Base-by-base conservation (phyloP, 64 coral and sea anemone genomes). In the Actinia tenebrosa region DNA sequence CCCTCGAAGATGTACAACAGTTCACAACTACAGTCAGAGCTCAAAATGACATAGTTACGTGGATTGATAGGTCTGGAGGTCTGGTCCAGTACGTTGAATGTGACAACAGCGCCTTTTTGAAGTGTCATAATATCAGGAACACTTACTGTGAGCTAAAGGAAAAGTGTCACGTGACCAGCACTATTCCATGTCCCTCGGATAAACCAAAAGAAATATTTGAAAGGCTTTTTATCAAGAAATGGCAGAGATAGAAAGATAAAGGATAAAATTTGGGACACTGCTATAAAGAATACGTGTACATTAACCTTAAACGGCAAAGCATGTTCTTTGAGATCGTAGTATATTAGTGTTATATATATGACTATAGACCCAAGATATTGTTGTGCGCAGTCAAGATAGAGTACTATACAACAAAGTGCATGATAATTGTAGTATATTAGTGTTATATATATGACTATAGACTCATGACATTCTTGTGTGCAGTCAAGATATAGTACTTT, bases 101-200 rank as follows among this genome's bases (percentile, higher is more conserved):
- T 87, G 86, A 87, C 60, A 60, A 61, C 22, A 86, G 56, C 18
- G 64, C n/a, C 10, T 75, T 87, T 47, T 79, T 82, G 9, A 60
- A 77, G 37, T 93, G 92, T 78, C 88, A 93, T 64, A 89, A 72
- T 45, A 89, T 89, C 78, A 82, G 44, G 26, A 93, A 87, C 3
- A 93, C 84, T 3, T 93, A 87, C 64, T 93, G 92, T 19, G 87
- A 93, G 42, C 84, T 93, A 19, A 93, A 89, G 62, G 64, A 50
- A 9, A 86, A 87, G 22, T 93, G 92, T 86, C 54, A 85, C 56
- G 79, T 53, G 50, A 81, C 79, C 5, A 81, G 69, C 30, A 58
- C 56, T 30, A 75, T 75, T 75, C 23, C 69, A 27, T 75, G 69
- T 75, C 69, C 69, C 25, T 75, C 69, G n/a, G 69, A 75, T 25